phyloP scores from a whole-genome alignment of 2,113 vertebrate genomes.

The Baryphthengus martii region DNA sequence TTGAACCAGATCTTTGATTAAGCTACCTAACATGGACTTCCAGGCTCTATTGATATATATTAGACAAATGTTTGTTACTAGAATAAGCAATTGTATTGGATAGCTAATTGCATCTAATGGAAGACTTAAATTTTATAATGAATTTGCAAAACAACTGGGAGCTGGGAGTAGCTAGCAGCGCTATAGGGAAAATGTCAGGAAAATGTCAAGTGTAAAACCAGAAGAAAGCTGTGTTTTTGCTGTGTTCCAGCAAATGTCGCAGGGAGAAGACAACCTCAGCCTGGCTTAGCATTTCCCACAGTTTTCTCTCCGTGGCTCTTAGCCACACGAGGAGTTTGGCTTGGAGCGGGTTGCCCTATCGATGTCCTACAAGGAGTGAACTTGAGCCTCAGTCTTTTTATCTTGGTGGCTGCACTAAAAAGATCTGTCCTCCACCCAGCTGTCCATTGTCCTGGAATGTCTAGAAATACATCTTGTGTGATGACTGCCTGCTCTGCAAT shows the following conservation, averaged over 20 bases:
- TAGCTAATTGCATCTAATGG: neutral
- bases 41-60: neutral
- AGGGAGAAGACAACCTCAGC: neutral
- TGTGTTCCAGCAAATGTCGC: neutral
- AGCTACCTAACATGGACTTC: neutral
- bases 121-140: constrained; percentile 33
- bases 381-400: neutral
- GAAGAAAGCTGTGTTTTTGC: constrained; percentile 19
- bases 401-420: neutral
- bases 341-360: neutral
- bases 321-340: rapidly evolving
- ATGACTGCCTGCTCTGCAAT: neutral
- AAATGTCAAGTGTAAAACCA: constrained; percentile 80
- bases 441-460: neutral
- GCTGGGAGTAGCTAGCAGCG: neutral
- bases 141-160: constrained; percentile 12
- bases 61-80: neutral
- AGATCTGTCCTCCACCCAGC: neutral
- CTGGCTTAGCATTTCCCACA: neutral
- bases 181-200: constrained; percentile 75
- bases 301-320: neutral
- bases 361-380: neutral
- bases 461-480: neutral
- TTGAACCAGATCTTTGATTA: neutral
- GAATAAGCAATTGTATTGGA: neutral